Evolutionary conservation across 1,140 invertebrate genomes (phyloP), one percentile per base, ranked within the genome.

Genomic region (Brachionus asplanchnoidis): DNA sequence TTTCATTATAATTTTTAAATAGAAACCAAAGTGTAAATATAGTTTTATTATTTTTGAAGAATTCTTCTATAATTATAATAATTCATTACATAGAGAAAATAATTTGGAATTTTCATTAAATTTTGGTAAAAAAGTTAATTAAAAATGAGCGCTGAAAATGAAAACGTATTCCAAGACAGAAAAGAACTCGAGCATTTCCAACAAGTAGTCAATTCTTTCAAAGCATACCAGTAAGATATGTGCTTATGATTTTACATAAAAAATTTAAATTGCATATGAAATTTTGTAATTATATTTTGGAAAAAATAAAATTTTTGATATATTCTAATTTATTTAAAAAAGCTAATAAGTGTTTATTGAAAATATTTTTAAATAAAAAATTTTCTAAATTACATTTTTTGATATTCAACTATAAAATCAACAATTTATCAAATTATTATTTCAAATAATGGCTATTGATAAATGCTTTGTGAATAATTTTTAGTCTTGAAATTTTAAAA

Each of bases 101-200:
- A 70, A 36, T 73, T 73, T 73, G 3, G 40, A 44, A 73, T n/a
- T 73, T 73, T 73, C 68, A 42, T 8, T 73, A 53, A 28, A 80
- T 17, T 80, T 80, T 46, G 53, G 20, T 44, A 46, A 79, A 20
- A 78, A 1, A 36, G 2, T 36, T 14, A 8, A 26, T 11, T 2
- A 40, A 32, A 44, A 28, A 46, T 40, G 40, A 78, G 42, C n/a
- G 32, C 23, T 32, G 73, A 32, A n/a, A 42, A 32, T 11, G 79
- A 46, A 32, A 65, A 82, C 23, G 20, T 44, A 65, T 65, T 82
- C n/a, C 23, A 65, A 60, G 79, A 82, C 11, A 36, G 60, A 82
- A 68, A 26, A n/a, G 79, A 82, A 36, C 20, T 65, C 9, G 79
- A 32, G 20, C 50, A 82, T 44, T 82, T 82, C 32, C 40, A 82